Base-by-base conservation (phyloP, 1,140 invertebrate genomes). In the Polypedilum vanderplanki region DNA sequence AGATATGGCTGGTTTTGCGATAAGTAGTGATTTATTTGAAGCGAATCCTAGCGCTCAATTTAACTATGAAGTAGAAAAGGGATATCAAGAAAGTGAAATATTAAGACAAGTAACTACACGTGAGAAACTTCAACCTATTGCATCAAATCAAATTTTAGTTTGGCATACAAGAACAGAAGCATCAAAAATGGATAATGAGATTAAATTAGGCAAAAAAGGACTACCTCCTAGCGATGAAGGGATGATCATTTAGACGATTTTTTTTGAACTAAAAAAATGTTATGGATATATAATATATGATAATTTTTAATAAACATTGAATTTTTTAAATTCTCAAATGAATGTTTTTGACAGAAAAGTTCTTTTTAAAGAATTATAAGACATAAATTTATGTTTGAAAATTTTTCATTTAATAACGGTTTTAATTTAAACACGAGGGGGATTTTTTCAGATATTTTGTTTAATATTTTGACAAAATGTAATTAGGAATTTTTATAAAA, bases 1-100 rank as follows among this genome's bases (percentile, higher is more conserved):
- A 33, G 98, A 99, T 80, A 99, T 99, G 98, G 97, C 97, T 2
- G 97, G 95, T 1, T 99, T 99, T 85, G 96, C 95, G 15, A 91
- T 99, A 12, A 97, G 96, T 83, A 81, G 97, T 1, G 86, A 90
- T 18, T 83, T 97, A 10, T 86, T 99, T 20, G 83, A 94, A 2
- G 85, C 90, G 1, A 87, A 91, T 80, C 89, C 91, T 5, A 85
- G 93, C 65, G 94, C 93, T 0, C 83, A 86, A 75, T 98, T 99
- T 83, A 92, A 91, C 1, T 92, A 91, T 77, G 80, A 83, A 17
- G 90, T 95, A 67, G 88, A 91, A 79, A 88, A 92, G 77, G 97
- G 96, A 7, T 94, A 91, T 83, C 94, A 97, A 83, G 97, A 99
- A 84, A 94, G 92, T 76, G 92, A 94, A 80, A 92, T 99, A 75